phyloP scores from a whole-genome alignment of 2,888 invertebrate species.

The Biston stratarius region DNA sequence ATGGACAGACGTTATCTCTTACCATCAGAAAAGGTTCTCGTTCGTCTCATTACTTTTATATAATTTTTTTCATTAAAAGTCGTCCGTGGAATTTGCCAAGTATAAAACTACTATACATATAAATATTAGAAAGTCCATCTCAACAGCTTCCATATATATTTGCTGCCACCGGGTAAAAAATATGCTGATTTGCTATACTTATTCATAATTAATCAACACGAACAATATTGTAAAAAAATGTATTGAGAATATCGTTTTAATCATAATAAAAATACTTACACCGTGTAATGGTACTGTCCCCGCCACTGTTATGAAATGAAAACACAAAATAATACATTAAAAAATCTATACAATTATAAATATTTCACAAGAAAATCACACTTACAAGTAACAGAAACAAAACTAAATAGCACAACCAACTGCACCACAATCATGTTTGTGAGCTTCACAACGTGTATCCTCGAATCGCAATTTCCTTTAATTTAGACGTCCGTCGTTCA shows the following conservation, averaged over 20 bases:
- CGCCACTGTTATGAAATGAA: constrained; percentile 23
- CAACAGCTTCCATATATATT: too few relatives aligned
- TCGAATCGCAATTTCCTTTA: constrained; percentile 9
- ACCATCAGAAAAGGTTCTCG: too few relatives aligned
- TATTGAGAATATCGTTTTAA: neutral
- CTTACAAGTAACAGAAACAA: constrained; percentile 32
- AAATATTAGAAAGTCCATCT: too few relatives aligned
- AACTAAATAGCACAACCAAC: constrained; percentile 17
- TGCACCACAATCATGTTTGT: constrained; percentile 14
- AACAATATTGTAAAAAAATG: neutral
- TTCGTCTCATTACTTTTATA: too few relatives aligned
- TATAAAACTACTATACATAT: too few relatives aligned
- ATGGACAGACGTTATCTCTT: too few relatives aligned
- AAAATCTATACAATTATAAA: neutral
- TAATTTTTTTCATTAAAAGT: too few relatives aligned
- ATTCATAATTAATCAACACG: too few relatives aligned
- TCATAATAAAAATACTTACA: constrained; percentile 18
- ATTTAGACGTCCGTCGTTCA: constrained; percentile 10
- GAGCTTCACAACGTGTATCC: neutral
- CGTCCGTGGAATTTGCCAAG: too few relatives aligned
- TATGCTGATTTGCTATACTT: too few relatives aligned
- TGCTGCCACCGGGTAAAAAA: too few relatives aligned
- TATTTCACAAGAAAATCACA: neutral
- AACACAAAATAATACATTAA: constrained; percentile 4
- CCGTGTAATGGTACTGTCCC: constrained; percentile 8